A percentile compares a stretch with the other conserved stretches of the same genome.
Evolutionary conservation across 2,797 vertebrate species (phyloP).

Genomic region (Botia kubotai): DNA sequence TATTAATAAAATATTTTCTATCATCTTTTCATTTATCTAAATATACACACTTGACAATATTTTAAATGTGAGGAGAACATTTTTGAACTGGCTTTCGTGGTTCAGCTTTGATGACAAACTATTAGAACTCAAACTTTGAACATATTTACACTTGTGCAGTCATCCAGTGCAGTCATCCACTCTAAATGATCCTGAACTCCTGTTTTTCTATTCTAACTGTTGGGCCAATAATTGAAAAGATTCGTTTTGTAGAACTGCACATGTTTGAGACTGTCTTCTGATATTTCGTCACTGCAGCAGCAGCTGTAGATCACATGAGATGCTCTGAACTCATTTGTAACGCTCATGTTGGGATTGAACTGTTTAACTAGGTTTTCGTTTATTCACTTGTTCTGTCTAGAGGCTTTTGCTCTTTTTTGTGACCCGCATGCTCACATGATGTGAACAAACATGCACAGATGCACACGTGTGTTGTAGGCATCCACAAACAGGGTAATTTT

Average conservation of each 20-base stretch:
- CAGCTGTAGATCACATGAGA: slow-evolving; percentile 56
- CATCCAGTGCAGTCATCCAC: too few relatives aligned
- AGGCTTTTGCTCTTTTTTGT: neutral
- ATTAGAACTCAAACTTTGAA: too few relatives aligned
- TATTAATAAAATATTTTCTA: too few relatives aligned
- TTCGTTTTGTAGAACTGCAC: slow-evolving; percentile 1
- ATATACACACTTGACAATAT: too few relatives aligned
- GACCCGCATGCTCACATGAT: neutral
- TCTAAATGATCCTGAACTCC: too few relatives aligned
- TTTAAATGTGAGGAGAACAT: too few relatives aligned
- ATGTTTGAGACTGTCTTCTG: slow-evolving; percentile 48
- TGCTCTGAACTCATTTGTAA: slow-evolving; percentile 37
- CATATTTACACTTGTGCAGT: too few relatives aligned
- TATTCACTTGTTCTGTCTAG: slow-evolving; percentile 1
- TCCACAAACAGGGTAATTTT: slow-evolving; percentile 80
- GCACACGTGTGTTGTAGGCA: slow-evolving; percentile 61
- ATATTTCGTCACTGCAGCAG: slow-evolving; percentile 34
- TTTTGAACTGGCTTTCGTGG: too few relatives aligned
- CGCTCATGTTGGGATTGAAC: neutral
- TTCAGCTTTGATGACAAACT: too few relatives aligned
- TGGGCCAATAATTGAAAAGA: neutral
- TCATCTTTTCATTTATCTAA: too few relatives aligned
- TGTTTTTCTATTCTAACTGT: neutral
- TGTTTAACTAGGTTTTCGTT: neutral
- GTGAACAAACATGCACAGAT: neutral